Conservation (phyloP, 53 echinoderm and acorn worm species). For the Luidia sarsii region DNA sequence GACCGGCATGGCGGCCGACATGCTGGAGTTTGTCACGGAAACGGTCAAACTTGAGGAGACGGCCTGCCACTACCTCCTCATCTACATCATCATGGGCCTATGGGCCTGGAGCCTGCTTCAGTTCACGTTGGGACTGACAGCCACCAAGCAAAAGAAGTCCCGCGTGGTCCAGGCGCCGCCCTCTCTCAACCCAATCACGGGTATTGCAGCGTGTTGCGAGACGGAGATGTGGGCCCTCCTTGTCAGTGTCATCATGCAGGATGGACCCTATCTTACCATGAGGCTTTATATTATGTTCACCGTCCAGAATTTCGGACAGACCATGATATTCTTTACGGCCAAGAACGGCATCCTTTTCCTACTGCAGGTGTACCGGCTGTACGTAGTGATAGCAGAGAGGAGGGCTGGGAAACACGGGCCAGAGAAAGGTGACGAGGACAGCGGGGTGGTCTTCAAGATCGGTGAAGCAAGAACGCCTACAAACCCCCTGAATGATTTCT, state of each 20-base stretch:
- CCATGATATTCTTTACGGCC: constrained; percentile 76
- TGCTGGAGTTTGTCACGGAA: constrained; percentile 81
- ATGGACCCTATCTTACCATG: constrained; percentile 72
- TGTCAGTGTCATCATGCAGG: constrained; percentile 82
- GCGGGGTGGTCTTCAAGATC: neutral
- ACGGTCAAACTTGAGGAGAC: constrained; percentile 63
- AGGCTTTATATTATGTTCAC: constrained; percentile 72
- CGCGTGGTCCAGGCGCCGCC: constrained; percentile 15
- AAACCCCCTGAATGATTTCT: constrained; percentile 1
- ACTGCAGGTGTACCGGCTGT: constrained; percentile 74
- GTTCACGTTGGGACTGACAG: constrained; percentile 69
- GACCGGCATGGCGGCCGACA: constrained; percentile 82
- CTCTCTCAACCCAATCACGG: constrained; percentile 35
- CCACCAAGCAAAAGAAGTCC: constrained; percentile 58
- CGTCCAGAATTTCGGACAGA: constrained; percentile 59
- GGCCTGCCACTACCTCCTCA: constrained; percentile 53
- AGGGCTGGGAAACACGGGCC: neutral
- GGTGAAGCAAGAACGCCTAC: constrained; percentile 14
- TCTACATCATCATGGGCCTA: constrained; percentile 56
- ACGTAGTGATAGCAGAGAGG: constrained; percentile 53
- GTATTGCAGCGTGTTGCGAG: constrained; percentile 65
- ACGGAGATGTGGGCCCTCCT: constrained; percentile 84
- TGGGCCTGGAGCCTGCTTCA: constrained; percentile 81
- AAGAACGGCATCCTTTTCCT: constrained; percentile 76
- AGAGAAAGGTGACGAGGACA: neutral